Evolutionary conservation across 2,888 invertebrate species (phyloP).

Genomic region (Cyclophora albipunctata): DNA sequence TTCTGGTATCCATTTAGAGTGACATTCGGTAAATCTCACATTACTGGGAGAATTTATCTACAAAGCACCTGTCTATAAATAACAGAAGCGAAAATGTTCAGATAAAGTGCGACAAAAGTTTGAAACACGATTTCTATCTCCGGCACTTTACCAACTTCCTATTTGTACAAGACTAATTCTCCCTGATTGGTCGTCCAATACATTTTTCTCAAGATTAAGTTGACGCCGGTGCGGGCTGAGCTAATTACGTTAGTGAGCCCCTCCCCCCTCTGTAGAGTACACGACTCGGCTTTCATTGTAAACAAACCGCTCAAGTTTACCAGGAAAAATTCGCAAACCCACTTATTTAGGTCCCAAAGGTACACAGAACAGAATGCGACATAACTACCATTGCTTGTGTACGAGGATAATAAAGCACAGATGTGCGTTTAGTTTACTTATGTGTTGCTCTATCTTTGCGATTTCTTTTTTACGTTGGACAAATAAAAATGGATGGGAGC

Average conservation of each 20-base stretch:
- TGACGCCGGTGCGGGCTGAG: conserved; percentile 46
- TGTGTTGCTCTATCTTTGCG: too few relatives aligned
- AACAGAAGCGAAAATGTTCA: conserved; percentile 8
- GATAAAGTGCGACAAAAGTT: conserved; percentile 16
- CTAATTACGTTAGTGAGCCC: conserved; percentile 67
- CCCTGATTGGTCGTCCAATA: conserved; percentile 37
- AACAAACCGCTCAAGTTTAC: conserved; percentile 65
- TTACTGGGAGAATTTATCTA: conserved; percentile 9
- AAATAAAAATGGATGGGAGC: too few relatives aligned
- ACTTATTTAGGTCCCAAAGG: conserved; percentile 63
- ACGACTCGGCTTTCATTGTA: conserved; percentile 67
- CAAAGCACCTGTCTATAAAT: conserved; percentile 9
- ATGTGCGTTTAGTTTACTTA: conserved; percentile 14
- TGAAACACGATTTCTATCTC: conserved; percentile 20
- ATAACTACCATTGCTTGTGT: conserved; percentile 27
- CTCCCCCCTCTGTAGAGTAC: conserved; percentile 47
- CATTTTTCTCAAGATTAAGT: conserved; percentile 44
- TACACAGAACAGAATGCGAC: conserved; percentile 43
- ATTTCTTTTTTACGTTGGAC: too few relatives aligned
- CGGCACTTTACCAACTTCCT: conserved; percentile 21
- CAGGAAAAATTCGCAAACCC: conserved; percentile 66
- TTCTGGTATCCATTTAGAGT: neutral
- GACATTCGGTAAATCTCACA: neutral
- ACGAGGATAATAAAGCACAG: conserved; percentile 18
- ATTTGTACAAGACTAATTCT: conserved; percentile 31